Base-by-base conservation (phyloP, 1,140 invertebrate genomes). In the Scylla paramamosain region DNA sequence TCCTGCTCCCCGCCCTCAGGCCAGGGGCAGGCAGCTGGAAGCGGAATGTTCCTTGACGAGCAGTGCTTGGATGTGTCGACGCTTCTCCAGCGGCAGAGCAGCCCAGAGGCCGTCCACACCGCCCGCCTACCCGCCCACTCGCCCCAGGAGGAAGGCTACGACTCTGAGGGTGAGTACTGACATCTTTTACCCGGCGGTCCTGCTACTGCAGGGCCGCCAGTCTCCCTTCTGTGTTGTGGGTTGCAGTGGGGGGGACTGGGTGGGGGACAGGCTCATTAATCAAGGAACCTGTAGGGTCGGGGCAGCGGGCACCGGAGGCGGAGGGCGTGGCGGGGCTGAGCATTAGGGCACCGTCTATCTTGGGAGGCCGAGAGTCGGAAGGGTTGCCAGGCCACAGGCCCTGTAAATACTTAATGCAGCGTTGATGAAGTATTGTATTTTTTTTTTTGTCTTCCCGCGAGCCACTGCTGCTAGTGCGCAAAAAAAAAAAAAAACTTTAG, bases 11-110 rank as follows among this genome's bases (percentile, higher is more conserved):
- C 93, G 12, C 7, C 89, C 82, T 25, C 39, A 1, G 46, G 67
- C 28, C 97, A 45, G 97, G 90, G 28, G 52, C 93, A 95, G 46
- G 89, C 90, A n/a, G 48, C 87, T 32, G 52, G 93, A 46, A 88
- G 82, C 46, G 95, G 88, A 4, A 93, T 96, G 59, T 96, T 96
- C 29, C 93, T 96, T 28, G 95, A 96, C 1, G 96, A 96, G 86
- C 96, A 96, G 48, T 93, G 96, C 82, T 94, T 96, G 46, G 96
- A 96, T 93, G 96, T 97, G 95, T 96, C 96, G 39, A 93, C 96
- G 25, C 95, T 96, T 32, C 96, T 96, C 96, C 97, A 96, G 96
- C 96, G 45, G 96, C 96, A 95, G 48, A 77, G 67, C 84, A 94
- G 88, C 20, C 84, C 84, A 82, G 90, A 95, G 77, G 92, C 59